These are phyloP conservation scores for Atopsyche davidsoni DNA, from an alignment of 1,140 invertebrate genomes.

Conservation along the genomic window DNA sequence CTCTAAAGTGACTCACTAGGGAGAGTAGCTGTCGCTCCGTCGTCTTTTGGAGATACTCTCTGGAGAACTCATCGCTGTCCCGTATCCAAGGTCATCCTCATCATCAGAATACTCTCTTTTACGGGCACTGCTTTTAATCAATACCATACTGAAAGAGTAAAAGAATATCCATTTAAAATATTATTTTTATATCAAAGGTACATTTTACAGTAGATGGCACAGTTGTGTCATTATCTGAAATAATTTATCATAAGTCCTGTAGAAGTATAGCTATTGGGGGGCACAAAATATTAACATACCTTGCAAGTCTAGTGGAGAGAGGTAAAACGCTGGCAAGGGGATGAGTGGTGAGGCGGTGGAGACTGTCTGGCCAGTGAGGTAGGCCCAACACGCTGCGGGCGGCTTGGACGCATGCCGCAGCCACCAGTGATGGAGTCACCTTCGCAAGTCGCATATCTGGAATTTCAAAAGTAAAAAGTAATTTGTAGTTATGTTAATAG, in stretches of 20 bases:
- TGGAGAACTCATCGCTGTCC: constrained; percentile 21
- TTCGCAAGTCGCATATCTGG: constrained; percentile 21
- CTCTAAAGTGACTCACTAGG: neutral
- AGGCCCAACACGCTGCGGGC: constrained; percentile 9
- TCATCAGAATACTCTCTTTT: constrained; percentile 11
- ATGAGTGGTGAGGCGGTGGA: neutral
- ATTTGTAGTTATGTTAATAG: no score
- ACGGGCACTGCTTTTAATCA: constrained; percentile 1
- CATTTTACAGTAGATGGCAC: no score
- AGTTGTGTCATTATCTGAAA: no score
- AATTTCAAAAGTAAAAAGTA: constrained; percentile 5
- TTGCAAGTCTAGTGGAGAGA: neutral
- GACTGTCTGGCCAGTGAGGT: constrained; percentile 9
- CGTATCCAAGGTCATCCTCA: constrained; percentile 24
- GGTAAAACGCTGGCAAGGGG: neutral
- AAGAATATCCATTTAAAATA: neutral
- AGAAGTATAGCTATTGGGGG: no score
- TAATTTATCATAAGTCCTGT: no score
- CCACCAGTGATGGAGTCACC: constrained; percentile 18
- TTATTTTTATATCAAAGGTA: neutral
- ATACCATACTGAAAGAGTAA: constrained; percentile 7
- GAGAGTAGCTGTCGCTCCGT: constrained; percentile 10
- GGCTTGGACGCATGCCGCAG: constrained; percentile 19
- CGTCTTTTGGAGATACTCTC: constrained; percentile 11
- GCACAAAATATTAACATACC: no score